Evolutionary conservation across 1,140 invertebrate species (phyloP), one percentile per base, ranked within the genome.

Genomic region (Ditylenchus dipsaci): DNA sequence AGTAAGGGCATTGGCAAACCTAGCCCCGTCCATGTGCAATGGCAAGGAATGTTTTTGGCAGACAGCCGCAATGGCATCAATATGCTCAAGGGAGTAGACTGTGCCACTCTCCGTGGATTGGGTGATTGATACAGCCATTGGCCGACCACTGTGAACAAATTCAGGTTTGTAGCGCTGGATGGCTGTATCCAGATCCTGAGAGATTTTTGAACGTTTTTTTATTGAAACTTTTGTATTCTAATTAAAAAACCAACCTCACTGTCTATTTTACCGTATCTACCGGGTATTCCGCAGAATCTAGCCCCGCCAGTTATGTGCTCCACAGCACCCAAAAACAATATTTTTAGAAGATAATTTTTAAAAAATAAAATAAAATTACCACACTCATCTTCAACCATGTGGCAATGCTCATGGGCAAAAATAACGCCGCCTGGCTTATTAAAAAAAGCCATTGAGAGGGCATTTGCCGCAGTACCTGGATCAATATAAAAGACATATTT

Each of bases 381-480:
- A 53, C 66, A 68, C 30, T 68, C 66, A 62, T 68, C 66, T 43
- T 68, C 66, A 63, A 68, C 63, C 33, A 68, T 30, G 49, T 68
- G 66, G 21, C 58, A 57, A 26, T 68, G 57, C 45, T 53, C 30
- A 21, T 68, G 66, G 26, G 66, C 26, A 23, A 68, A 68, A 21
- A 68, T 68, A 3, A 68, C 63, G 19, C 66, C 66, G 11, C 66
- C 66, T 21, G 66, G 53, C 23, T n/a, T 30, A 21, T 68, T 68
- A 26, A 68, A 11, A 62, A 64, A 62, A 17, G 66, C 66, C 66
- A 68, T 68, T 43, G 66, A 19, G n/a, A 68, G 29, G 19, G 66
- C 66, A 62, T 68, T 68, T 9, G 66, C 66, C 8, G 66, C 66
- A 43, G 66, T 68, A 26, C 66, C 66, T 68, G 53, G 49, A 45